phyloP scores from a whole-genome alignment of 2,113 vertebrate genomes.

The Ochotona curzoniae region DNA sequence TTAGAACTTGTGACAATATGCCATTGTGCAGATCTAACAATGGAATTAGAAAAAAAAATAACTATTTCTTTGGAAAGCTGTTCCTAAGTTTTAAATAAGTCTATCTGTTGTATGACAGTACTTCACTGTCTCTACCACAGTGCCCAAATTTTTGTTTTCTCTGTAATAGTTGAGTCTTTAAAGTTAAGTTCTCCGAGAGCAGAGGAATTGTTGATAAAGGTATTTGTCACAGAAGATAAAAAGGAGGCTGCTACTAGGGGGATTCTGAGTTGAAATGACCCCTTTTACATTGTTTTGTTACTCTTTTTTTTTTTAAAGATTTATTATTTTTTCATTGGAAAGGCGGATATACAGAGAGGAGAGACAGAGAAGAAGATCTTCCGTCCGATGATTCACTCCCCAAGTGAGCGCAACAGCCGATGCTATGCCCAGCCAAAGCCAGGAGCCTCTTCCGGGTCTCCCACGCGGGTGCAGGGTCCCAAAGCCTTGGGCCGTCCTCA shows the following conservation, averaged over 20 bases:
- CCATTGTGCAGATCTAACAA: not conserved
- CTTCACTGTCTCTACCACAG: not conserved
- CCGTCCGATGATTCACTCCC: no score
- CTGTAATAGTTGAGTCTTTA: not conserved
- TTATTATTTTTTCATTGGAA: no score
- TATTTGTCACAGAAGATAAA: not conserved
- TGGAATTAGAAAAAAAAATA: not conserved
- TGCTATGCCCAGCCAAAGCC: no score
- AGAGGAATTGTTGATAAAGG: not conserved
- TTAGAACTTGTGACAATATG: not conserved
- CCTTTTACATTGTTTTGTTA: conserved; percentile 34
- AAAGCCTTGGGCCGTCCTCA: no score
- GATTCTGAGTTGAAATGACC: not conserved
- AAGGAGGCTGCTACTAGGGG: not conserved
- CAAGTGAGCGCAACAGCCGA: no score
- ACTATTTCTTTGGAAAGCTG: not conserved
- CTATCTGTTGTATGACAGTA: not conserved
- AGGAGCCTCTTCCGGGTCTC: no score
- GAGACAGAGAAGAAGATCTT: no score
- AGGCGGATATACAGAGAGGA: no score
- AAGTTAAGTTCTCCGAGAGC: not conserved
- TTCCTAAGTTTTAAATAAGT: not conserved
- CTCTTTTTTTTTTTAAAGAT: no score
- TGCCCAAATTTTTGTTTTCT: not conserved
- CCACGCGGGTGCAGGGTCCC: no score